Percentiles rank a stretch among this genome's conserved stretches.
These are phyloP conservation scores for Megaustenia siamemsis DNA, from an alignment of 2,888 invertebrate genomes.

Conservation along the genomic window DNA sequence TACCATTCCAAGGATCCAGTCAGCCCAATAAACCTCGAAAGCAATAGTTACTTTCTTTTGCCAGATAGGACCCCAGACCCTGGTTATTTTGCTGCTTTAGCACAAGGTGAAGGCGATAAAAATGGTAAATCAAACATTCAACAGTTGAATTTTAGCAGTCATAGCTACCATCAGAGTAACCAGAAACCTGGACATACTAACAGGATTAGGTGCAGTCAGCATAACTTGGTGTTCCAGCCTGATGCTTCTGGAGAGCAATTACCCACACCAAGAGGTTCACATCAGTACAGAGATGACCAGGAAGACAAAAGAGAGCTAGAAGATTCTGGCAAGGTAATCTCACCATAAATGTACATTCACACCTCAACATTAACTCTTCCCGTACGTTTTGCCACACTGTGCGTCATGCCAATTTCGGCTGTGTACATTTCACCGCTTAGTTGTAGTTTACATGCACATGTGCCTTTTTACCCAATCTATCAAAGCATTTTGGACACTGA, in stretches of 20 bases:
- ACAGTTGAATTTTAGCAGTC: neutral
- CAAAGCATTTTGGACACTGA: too few relatives aligned
- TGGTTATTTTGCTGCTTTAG: neutral
- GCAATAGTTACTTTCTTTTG: neutral
- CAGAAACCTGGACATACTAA: neutral
- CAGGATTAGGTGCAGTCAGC: conserved; percentile 21
- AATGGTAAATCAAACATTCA: neutral
- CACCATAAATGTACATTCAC: neutral
- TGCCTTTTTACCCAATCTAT: too few relatives aligned
- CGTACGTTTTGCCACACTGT: too few relatives aligned
- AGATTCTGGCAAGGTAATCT: conserved; percentile 29
- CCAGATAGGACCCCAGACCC: neutral
- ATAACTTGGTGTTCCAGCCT: conserved; percentile 27
- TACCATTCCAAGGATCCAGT: neutral
- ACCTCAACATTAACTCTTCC: neutral
- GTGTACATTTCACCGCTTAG: too few relatives aligned
- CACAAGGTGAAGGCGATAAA: neutral
- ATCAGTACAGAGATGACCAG: neutral
- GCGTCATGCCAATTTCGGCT: too few relatives aligned
- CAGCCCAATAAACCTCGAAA: neutral
- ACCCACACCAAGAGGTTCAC: neutral
- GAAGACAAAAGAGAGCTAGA: neutral
- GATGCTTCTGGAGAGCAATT: neutral
- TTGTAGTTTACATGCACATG: too few relatives aligned
- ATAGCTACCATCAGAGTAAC: neutral